These are phyloP conservation scores for Plectrocnemia conspersa DNA, from an alignment of 1,140 invertebrate genomes.

Conservation along the genomic window DNA sequence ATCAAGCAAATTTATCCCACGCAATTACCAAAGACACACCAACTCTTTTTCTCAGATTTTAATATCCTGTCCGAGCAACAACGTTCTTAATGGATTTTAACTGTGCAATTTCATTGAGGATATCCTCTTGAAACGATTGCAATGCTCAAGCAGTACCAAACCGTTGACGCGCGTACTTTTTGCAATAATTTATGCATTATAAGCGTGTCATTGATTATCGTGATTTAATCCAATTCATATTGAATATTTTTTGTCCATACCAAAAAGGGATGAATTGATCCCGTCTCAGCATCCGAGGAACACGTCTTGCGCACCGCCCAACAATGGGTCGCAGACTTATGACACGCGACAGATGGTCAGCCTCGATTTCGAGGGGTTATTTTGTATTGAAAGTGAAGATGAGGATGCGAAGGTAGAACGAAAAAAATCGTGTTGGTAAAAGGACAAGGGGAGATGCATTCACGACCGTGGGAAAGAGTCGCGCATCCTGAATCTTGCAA, in stretches of 20 bases:
- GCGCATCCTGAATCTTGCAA: slow-evolving; percentile 20
- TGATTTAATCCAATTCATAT: not conserved
- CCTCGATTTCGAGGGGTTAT: slow-evolving; percentile 24
- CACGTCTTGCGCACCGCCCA: slow-evolving; percentile 14
- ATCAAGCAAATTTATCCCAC: too few species aligned
- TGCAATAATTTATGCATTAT: not conserved
- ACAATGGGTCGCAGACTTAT: slow-evolving; percentile 20
- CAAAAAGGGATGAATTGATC: slow-evolving; percentile 21
- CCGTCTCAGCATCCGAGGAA: slow-evolving; percentile 6
- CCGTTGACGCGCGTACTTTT: not conserved
- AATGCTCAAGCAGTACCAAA: not conserved
- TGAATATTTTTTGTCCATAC: slow-evolving; percentile 7
- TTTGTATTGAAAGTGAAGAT: slow-evolving; percentile 25
- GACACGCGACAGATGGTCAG: slow-evolving; percentile 31
- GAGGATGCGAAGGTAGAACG: slow-evolving; percentile 10
- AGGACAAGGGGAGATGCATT: slow-evolving; percentile 21
- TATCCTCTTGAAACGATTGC: too few species aligned
- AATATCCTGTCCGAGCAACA: too few species aligned
- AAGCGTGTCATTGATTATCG: too few species aligned
- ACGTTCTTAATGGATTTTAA: too few species aligned
- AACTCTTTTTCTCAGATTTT: too few species aligned
- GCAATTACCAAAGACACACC: too few species aligned
- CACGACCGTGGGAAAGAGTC: slow-evolving; percentile 25
- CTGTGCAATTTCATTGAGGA: too few species aligned
- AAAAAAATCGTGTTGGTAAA: slow-evolving; percentile 11